Conservation (phyloP, 2,113 vertebrate species). For the Thomomys bottae region DNA sequence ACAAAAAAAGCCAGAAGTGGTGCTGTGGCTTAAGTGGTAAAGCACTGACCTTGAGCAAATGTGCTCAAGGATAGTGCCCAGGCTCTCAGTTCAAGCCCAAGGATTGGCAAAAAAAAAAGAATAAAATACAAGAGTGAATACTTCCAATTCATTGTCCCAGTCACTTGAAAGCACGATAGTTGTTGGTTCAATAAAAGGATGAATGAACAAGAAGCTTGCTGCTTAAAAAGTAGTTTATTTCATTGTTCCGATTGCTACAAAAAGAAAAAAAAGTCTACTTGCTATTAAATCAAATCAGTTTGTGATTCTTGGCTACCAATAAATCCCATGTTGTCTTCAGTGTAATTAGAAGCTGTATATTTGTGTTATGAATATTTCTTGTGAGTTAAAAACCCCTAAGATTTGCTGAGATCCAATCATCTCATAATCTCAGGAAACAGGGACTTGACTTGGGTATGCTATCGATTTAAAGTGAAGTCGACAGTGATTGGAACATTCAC, state of each 20-base stretch:
- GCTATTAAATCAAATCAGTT: slow-evolving; percentile 36
- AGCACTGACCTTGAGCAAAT: too few species aligned
- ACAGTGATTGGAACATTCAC: not conserved
- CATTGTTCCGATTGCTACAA: not conserved
- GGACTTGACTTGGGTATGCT: not conserved
- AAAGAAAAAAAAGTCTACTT: not conserved
- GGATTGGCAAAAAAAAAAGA: too few species aligned
- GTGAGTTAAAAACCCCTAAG: not conserved
- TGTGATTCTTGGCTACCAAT: slow-evolving; percentile 7
- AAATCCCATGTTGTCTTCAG: not conserved
- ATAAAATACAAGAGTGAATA: not conserved
- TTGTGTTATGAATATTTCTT: slow-evolving; percentile 5
- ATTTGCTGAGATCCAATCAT: not conserved
- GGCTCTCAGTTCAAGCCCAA: too few species aligned
- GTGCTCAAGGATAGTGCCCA: too few species aligned
- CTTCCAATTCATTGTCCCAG: not conserved
- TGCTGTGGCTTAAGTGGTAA: too few species aligned
- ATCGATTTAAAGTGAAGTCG: not conserved
- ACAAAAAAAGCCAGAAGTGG: too few species aligned
- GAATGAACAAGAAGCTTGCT: not conserved
- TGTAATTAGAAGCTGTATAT: not conserved
- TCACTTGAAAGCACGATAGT: not conserved
- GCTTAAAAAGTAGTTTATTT: not conserved
- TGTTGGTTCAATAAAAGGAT: not conserved
- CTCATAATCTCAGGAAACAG: not conserved